A percentile compares a stretch with the other conserved stretches of the same genome.
Conservation (phyloP, 30 jellyfish, hydroid and myxozoan genomes). For the Aurelia aurita complex sp. Pacific region DNA sequence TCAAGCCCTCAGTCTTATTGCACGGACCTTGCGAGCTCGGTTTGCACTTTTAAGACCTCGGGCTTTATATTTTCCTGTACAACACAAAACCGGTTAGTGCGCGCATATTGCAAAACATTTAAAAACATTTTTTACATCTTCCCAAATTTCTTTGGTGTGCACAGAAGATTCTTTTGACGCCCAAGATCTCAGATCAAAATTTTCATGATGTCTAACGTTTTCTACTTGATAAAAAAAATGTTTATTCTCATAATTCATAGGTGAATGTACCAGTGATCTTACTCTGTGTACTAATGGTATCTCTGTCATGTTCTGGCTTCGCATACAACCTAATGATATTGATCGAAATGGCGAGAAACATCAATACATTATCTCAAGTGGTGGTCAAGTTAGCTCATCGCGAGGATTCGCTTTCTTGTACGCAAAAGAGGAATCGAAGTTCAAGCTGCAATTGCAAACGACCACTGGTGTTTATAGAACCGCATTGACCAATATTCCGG, state of each 20-base stretch:
- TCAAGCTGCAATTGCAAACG: conserved; percentile 89
- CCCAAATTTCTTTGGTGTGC: no score
- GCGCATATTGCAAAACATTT: no score
- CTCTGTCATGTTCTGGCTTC: conserved; percentile 85
- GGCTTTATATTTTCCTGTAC: no score
- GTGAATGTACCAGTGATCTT: conserved; percentile 89
- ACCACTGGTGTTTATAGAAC: conserved; percentile 74
- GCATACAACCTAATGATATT: conserved; percentile 67
- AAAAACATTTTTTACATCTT: no score
- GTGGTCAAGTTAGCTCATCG: conserved; percentile 94
- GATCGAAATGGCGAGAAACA: conserved; percentile 52
- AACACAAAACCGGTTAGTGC: no score
- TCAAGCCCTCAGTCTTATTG: no score
- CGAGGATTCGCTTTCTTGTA: conserved; percentile 91
- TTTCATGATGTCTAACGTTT: no score
- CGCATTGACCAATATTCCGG: conserved; percentile 75
- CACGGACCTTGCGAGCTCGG: no score
- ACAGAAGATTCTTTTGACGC: no score
- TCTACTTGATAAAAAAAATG: no score
- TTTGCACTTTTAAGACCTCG: no score
- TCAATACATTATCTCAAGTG: conserved; percentile 94
- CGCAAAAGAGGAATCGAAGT: conserved; percentile 86
- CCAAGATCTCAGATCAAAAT: no score
- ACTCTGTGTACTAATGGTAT: conserved; percentile 67
- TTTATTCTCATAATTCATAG: conserved; percentile 8